phyloP scores from a whole-genome alignment of 2,797 vertebrate species.

The Acanthopagrus latus region DNA sequence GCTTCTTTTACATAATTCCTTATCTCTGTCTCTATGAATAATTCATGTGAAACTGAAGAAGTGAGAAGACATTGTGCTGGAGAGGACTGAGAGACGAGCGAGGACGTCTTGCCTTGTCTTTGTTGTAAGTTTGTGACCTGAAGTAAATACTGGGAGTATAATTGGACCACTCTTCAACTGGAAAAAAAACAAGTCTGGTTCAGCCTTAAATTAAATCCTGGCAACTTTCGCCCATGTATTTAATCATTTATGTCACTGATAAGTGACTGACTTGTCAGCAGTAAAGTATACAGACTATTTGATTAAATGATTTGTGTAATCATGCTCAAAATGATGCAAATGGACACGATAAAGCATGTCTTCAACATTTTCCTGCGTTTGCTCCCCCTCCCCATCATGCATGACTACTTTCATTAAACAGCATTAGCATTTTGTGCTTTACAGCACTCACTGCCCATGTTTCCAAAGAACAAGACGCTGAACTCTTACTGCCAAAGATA shows the following conservation, averaged over 20 bases:
- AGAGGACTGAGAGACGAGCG: conserved; percentile 50
- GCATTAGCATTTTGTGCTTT: conserved; percentile 33
- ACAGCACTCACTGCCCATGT: neutral
- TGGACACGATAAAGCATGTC: neutral
- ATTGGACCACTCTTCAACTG: conserved; percentile 32
- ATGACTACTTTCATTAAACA: conserved; percentile 32
- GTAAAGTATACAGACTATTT: neutral
- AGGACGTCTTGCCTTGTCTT: conserved; percentile 62
- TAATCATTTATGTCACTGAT: conserved; percentile 14
- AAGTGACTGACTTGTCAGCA: neutral
- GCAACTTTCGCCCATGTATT: neutral
- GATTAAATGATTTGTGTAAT: conserved; percentile 15
- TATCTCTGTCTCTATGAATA: conserved; percentile 77
- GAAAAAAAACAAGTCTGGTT: conserved; percentile 1
- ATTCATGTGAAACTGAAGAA: conserved; percentile 74
- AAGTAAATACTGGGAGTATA: conserved; percentile 61
- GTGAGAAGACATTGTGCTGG: conserved; percentile 67
- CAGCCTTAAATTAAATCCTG: conserved; percentile 6
- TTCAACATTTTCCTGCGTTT: conserved; percentile 13
- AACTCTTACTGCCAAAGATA: conserved; percentile 13
- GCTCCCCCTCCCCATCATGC: conserved; percentile 10
- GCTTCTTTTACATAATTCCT: conserved; percentile 80
- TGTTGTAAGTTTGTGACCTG: conserved; percentile 63
- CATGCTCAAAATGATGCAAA: conserved; percentile 12
- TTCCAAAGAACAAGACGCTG: conserved; percentile 33